These are phyloP conservation scores for Melitaea cinxia DNA, from an alignment of 1,140 invertebrate species.

Conservation along the genomic window DNA sequence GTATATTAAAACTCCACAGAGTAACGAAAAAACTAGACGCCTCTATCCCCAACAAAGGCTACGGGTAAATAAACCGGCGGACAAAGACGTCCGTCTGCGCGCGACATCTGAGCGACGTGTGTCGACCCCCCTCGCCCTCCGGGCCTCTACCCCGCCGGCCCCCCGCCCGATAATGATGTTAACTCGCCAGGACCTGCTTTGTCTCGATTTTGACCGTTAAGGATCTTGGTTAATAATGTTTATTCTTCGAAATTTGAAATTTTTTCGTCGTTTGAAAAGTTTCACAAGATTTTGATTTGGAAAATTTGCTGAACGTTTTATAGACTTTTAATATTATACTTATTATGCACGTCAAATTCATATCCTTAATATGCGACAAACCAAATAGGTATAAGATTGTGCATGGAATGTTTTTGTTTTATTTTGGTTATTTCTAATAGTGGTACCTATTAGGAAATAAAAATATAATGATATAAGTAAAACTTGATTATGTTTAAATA, in stretches of 20 bases:
- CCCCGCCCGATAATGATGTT: conserved; percentile 70
- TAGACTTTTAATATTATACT: no score
- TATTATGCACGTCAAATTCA: no score
- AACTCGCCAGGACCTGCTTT: conserved; percentile 65
- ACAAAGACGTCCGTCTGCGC: conserved; percentile 79
- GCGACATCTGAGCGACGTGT: conserved; percentile 77
- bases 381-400: no score
- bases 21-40: conserved; percentile 47
- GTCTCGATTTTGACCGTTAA: conserved; percentile 66
- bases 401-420: no score
- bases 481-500: no score
- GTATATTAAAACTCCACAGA: conserved; percentile 14
- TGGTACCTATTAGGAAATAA: no score
- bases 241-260: conserved; percentile 12
- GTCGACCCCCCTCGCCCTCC: conserved; percentile 52
- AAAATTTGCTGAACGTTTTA: not conserved
- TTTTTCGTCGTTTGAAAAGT: not conserved
- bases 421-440: no score
- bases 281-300: no score
- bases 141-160: conserved; percentile 28
- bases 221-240: conserved; percentile 44
- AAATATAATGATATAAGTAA: no score
- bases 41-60: conserved; percentile 60
- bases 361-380: no score
- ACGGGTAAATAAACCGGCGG: conserved; percentile 72